Percentiles rank a stretch among this genome's conserved stretches.
phyloP scores from a whole-genome alignment of 2,113 vertebrate genomes.

The Serinus canaria region DNA sequence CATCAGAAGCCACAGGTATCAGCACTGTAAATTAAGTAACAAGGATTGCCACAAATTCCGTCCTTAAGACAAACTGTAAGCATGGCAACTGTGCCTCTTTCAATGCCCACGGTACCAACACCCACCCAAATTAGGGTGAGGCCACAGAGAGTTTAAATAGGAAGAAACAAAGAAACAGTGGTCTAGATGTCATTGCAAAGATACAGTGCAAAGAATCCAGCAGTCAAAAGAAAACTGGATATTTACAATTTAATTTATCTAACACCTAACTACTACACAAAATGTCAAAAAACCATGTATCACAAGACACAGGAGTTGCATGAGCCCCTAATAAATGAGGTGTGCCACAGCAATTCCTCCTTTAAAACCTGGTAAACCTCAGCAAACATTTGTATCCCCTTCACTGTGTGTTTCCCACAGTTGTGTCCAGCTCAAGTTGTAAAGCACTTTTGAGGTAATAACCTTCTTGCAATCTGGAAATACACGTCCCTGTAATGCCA shows the following conservation, averaged over 20 bases:
- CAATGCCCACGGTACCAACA: rapidly evolving
- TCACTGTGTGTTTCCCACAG: not conserved
- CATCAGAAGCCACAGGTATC: not conserved
- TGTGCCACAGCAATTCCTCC: not conserved
- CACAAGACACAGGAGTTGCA: not conserved
- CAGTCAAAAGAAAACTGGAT: not conserved
- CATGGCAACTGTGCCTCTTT: not conserved
- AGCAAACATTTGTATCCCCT: not conserved
- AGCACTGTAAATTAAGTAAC: not conserved
- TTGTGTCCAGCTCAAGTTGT: not conserved
- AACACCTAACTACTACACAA: not conserved
- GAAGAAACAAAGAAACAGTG: not conserved
- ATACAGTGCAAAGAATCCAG: not conserved
- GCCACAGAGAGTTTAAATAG: not conserved
- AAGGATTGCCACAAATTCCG: not conserved
- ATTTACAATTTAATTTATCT: not conserved
- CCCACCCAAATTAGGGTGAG: not conserved
- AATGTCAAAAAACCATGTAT: not conserved
- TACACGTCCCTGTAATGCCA: not conserved
- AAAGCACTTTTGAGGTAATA: not conserved
- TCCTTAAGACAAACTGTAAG: not conserved
- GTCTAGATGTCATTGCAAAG: not conserved
- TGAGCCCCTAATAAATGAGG: not conserved
- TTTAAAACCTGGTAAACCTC: not conserved
- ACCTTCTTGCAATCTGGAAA: not conserved